Evolutionary conservation across 1,140 invertebrate genomes (phyloP).

Genomic region (Stegodyphus dumicola): DNA sequence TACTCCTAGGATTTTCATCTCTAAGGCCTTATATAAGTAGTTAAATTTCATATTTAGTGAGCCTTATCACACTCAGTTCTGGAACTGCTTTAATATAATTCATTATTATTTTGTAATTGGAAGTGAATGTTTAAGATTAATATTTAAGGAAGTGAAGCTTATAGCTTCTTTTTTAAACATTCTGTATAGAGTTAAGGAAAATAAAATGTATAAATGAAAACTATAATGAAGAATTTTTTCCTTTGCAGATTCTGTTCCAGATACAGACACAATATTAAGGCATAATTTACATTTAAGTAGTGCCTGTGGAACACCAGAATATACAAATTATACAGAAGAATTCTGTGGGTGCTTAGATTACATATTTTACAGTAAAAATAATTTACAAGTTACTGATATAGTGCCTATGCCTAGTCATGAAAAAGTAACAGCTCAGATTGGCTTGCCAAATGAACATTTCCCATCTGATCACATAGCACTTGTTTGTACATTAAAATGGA

Average conservation of each 20-base stretch:
- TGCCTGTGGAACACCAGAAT: conserved; percentile 72
- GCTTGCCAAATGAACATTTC: conserved; percentile 86
- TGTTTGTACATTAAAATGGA: conserved; percentile 82
- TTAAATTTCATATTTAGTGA: too few relatives aligned
- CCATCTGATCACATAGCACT: conserved; percentile 94
- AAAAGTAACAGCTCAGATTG: conserved; percentile 77
- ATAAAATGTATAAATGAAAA: too few relatives aligned
- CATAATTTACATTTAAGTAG: conserved; percentile 72
- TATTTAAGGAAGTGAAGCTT: too few relatives aligned
- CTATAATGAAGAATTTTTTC: background rate
- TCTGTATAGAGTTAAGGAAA: too few relatives aligned
- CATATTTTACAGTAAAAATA: conserved; percentile 73
- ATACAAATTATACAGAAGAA: conserved; percentile 85
- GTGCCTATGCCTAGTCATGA: conserved; percentile 83
- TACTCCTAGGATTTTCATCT: too few relatives aligned
- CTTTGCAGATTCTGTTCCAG: conserved; percentile 12
- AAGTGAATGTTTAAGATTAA: too few relatives aligned
- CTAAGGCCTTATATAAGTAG: too few relatives aligned
- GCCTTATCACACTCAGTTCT: too few relatives aligned
- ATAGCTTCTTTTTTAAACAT: too few relatives aligned
- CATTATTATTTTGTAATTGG: too few relatives aligned
- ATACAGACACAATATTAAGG: conserved; percentile 6
- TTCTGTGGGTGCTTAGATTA: conserved; percentile 93
- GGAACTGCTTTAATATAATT: too few relatives aligned
- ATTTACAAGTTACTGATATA: conserved; percentile 66